Conservation (phyloP, 2,888 invertebrate species). For the Meiosimyza platycephala region DNA sequence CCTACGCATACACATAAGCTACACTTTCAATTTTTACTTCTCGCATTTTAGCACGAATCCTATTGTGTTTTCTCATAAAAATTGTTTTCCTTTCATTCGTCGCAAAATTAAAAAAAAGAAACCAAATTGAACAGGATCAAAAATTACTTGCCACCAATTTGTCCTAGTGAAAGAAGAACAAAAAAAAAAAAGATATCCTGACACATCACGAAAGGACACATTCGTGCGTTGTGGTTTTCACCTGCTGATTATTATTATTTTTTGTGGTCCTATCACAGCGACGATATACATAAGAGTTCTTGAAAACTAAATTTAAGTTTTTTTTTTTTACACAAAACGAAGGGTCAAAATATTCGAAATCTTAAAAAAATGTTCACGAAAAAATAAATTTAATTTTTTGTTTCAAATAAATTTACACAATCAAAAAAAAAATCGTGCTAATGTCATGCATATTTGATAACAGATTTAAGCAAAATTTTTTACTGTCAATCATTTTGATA, state of each 20-base stretch:
- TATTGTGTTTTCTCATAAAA: slow-evolving; percentile 27
- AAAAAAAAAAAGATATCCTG: slow-evolving; percentile 51
- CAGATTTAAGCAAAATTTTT: no score
- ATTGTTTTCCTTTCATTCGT: slow-evolving; percentile 23
- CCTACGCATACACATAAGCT: not conserved
- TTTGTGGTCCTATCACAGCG: not conserved
- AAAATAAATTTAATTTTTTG: no score
- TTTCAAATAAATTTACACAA: no score
- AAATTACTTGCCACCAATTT: slow-evolving; percentile 51
- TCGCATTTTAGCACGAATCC: slow-evolving; percentile 17
- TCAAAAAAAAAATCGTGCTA: no score
- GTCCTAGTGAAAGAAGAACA: slow-evolving; percentile 24
- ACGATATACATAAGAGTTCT: no score
- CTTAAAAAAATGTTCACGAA: no score
- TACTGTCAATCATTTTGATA: no score
- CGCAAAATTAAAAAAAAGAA: slow-evolving; percentile 33
- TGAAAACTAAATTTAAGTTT: no score
- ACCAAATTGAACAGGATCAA: slow-evolving; percentile 26
- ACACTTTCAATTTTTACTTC: slow-evolving; percentile 46
- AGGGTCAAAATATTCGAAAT: no score
- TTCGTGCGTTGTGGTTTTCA: slow-evolving; percentile 32
- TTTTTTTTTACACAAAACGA: no score
- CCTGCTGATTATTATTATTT: slow-evolving; percentile 32
- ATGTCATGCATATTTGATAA: no score
- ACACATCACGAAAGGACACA: slow-evolving; percentile 57